phyloP scores from a whole-genome alignment of 2,888 invertebrate genomes.

The Tuta absoluta region DNA sequence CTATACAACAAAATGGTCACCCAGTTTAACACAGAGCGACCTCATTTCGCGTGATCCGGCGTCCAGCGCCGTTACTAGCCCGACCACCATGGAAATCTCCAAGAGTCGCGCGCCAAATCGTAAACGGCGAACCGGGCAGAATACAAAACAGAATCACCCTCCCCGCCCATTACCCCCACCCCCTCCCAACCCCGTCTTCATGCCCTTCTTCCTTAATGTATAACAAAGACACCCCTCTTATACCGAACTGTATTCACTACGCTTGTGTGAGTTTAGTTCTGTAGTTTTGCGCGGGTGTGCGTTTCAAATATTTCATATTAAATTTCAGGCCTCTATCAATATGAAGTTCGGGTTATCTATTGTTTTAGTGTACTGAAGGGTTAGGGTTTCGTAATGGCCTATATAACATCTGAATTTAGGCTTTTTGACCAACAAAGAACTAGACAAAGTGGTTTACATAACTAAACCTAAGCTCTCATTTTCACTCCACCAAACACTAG shows the following conservation, averaged over 20 bases:
- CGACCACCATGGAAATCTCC: conserved; percentile 64
- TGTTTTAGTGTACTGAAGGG: conserved; percentile 40
- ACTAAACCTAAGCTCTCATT: no score
- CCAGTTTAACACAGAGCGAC: conserved; percentile 53
- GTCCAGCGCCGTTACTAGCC: conserved; percentile 33
- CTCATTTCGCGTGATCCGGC: conserved; percentile 24
- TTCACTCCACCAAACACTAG: no score
- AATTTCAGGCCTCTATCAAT: conserved; percentile 78
- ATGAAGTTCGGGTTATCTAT: conserved; percentile 63
- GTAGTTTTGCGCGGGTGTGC: conserved; percentile 50
- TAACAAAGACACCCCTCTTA: conserved; percentile 81
- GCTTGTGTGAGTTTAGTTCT: conserved; percentile 28
- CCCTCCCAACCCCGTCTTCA: conserved; percentile 59
- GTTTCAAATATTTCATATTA: conserved; percentile 78
- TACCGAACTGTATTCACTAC: conserved; percentile 65
- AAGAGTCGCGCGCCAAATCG: conserved; percentile 78
- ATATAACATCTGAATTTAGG: conserved; percentile 16
- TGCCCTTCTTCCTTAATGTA: conserved; percentile 79
- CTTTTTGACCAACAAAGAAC: neutral
- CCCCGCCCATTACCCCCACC: conserved; percentile 41
- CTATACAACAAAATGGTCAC: conserved; percentile 65
- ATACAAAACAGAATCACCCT: conserved; percentile 71
- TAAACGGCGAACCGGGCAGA: conserved; percentile 72
- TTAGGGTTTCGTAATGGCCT: conserved; percentile 16
- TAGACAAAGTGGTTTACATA: no score